Evolutionary conservation across 2,113 vertebrate genomes (phyloP), one percentile per base, ranked within the genome.

Genomic region (Cynocephalus volans): DNA sequence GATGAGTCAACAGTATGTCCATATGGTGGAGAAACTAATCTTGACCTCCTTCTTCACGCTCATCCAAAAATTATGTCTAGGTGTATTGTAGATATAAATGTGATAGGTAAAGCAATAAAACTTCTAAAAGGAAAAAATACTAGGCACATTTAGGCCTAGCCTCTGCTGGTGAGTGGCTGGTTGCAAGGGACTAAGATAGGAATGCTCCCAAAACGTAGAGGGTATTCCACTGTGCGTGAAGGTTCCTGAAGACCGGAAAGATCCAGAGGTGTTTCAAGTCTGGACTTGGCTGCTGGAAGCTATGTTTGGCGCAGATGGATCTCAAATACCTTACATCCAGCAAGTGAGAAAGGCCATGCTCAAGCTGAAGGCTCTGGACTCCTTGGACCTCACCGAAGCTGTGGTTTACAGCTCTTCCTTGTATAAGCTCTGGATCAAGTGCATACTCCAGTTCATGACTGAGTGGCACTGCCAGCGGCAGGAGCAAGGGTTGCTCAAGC

Each of bases 391-490:
- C 60, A 95, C 90, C 1, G 67, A 97, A 67, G 24, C 96, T 7
- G 23, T 91, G 72, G 73, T 96, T 64, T 97, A 89, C 1, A 92
- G 96, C 60, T 62, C 69, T 48, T 50, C 77, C 31, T 18, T 73
- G 41, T 54, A 36, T n/a, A 92, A 93, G 24, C 54, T 95, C 62
- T 80, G 87, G 62, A 80, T 90, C 86, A 97, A 60, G 41, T 95
- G 96, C 94, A 95, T 97, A 72, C 94, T 97, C 3, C 87, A 96
- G 90, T 93, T 90, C 48, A 14, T 96, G 95, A 87, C 87, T 5
- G 82, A 96, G 82, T 72, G 95, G 84, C 89, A 86, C 84, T 80
- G 50, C 56, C 93, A 62, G 88, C 75, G 62, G 10, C 91, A 52
- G 88, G 80, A 97, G 26, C 81, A 67, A 73, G 97, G 86, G 58